Percentiles rank a stretch among this genome's conserved stretches.
These are phyloP conservation scores for Neodiprion pinetum DNA, from an alignment of 1,140 invertebrate genomes.

Conservation along the genomic window DNA sequence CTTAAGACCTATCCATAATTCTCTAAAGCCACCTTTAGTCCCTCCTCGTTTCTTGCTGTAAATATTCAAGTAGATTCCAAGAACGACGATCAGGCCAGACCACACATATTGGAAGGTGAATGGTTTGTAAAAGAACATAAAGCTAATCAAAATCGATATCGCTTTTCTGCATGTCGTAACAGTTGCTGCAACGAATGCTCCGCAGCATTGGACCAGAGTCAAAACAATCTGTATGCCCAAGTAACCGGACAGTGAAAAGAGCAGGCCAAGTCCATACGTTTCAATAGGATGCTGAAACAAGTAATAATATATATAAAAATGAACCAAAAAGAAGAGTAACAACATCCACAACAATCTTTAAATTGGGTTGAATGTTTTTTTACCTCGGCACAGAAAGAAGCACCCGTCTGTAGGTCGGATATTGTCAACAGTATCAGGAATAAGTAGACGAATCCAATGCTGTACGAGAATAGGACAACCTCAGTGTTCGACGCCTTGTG, in stretches of 20 bases:
- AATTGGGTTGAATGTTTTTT: constrained; percentile 22
- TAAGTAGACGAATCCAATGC: constrained; percentile 87
- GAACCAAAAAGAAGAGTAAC: not conserved
- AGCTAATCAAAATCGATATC: constrained; percentile 90
- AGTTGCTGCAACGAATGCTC: constrained; percentile 90
- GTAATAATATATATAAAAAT: constrained; percentile 22
- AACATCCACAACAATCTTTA: not conserved
- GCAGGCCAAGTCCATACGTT: constrained; percentile 84
- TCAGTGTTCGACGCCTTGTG: constrained; percentile 85
- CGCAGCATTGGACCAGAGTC: constrained; percentile 83
- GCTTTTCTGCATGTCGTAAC: constrained; percentile 90
- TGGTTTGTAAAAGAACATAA: constrained; percentile 93
- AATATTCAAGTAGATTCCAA: constrained; percentile 92
- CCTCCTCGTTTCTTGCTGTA: constrained; percentile 73
- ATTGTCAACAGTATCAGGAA: constrained; percentile 76
- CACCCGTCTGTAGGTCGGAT: constrained; percentile 79
- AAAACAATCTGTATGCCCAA: constrained; percentile 92
- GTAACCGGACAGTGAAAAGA: constrained; percentile 91
- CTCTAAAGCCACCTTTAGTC: constrained; percentile 22
- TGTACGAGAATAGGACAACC: constrained; percentile 94
- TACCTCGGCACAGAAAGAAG: constrained; percentile 81
- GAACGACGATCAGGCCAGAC: constrained; percentile 84
- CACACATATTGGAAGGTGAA: constrained; percentile 92
- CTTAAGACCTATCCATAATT: constrained; percentile 32
- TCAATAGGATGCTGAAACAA: constrained; percentile 72